Base-by-base conservation (phyloP, 2,797 vertebrate species). In the Anniella stebbinsi region DNA sequence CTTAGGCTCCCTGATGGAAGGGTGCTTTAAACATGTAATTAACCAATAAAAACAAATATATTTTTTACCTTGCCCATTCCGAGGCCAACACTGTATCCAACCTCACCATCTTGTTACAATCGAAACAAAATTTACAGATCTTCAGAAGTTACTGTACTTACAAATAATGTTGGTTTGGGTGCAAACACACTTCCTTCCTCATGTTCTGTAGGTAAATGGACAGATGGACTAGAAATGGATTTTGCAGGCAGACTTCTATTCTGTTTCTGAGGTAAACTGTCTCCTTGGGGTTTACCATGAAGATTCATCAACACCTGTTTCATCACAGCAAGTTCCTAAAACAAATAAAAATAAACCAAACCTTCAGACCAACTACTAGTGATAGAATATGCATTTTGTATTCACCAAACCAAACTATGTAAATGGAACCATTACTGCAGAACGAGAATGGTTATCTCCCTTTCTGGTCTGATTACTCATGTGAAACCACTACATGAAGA, bases 141-240 rank as follows among this genome's bases (percentile, higher is more conserved):
- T 23, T 54, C 93, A 75, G 57, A 90, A 73, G 25, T 41, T 33
- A 82, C 0, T 78, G 2, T 95, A 98, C 99, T 98, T 97, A 99
- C 99, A 98, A 99, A 99, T 93, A 99, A 97, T 0, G 98, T 99
- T 91, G 98, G 98, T 94, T 98, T 98, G 83, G 98, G 98, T 94
- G 93, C 97, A 93, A 97, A 97, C 67, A 97, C 88, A 23, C 96
- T 97, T 92, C 97, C 98, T 92, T 98, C 97, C 48, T 96, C 97
- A 5, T 95, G 96, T 63, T 96, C 95, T 94, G 93, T 91, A 41
- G 92, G 90, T 88, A 93, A 82, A 87, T 94, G 95, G 93, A 87
- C 86, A 54, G 94, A 91, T 75, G 93, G 81, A 92, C 93, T 97
- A 81, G 95, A 89, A 88, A 95, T 93, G 38, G 88, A 96, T 89